These are phyloP conservation scores for Channa striata DNA, from an alignment of 2,797 vertebrate species.

Conservation along the genomic window DNA sequence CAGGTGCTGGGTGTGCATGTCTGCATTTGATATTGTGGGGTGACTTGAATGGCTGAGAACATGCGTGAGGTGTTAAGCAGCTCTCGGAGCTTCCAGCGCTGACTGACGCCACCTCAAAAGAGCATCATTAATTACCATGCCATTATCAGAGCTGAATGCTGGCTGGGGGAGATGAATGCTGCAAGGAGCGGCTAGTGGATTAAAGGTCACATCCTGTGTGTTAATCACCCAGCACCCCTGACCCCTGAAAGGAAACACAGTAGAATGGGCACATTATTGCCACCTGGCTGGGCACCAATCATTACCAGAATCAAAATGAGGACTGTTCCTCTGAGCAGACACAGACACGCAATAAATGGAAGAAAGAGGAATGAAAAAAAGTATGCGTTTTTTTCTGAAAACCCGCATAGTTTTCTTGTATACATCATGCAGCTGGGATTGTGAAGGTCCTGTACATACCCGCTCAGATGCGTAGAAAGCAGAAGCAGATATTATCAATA, in stretches of 20 bases:
- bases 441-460: constrained; percentile 42
- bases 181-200: constrained; percentile 83
- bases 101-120: constrained; percentile 59
- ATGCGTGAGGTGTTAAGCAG: constrained; percentile 66
- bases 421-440: too few species aligned
- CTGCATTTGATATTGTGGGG: constrained; percentile 35
- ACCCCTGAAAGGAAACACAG: constrained; percentile 86
- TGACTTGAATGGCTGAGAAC: constrained; percentile 30
- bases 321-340: constrained; percentile 41
- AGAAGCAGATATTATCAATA: constrained; percentile 35
- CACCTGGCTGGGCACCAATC: constrained; percentile 82
- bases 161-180: constrained; percentile 85
- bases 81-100: constrained; percentile 36
- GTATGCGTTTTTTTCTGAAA: too few species aligned
- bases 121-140: constrained; percentile 87
- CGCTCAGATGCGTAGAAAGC: constrained; percentile 11
- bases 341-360: constrained; percentile 20
- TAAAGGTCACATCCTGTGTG: constrained; percentile 89
- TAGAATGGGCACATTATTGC: constrained; percentile 89
- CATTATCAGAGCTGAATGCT: constrained; percentile 82
- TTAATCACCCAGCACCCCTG: constrained; percentile 86
- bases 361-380: not conserved
- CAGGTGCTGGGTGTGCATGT: not conserved
- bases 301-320: constrained; percentile 75
- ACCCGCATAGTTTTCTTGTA: too few species aligned